Conservation (phyloP, 1,140 invertebrate species). For the Aphelinus certus region DNA sequence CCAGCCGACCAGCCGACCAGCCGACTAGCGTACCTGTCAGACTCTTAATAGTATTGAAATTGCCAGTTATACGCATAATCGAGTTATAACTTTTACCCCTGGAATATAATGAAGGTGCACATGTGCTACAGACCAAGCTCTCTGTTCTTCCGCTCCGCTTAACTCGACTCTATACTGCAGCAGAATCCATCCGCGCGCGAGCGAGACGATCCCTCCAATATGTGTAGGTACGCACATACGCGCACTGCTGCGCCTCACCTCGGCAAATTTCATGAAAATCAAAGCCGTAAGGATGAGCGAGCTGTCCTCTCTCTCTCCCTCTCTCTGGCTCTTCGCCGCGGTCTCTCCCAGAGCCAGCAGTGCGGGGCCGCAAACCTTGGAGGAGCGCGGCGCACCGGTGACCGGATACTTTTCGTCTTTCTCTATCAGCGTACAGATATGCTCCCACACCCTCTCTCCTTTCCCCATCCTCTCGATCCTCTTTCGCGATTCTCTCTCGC, state of each 20-base stretch:
- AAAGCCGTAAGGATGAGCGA: background rate
- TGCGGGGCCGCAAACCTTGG: too few relatives aligned
- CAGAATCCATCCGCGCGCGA: too few relatives aligned
- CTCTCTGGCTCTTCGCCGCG: too few relatives aligned
- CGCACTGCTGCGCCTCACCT: too few relatives aligned
- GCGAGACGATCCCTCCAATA: too few relatives aligned
- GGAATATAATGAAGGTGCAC: slow-evolving; percentile 52
- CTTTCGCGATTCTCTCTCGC: slow-evolving; percentile 10
- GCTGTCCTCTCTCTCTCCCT: too few relatives aligned
- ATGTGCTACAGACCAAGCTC: slow-evolving; percentile 25
- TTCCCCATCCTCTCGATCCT: background rate
- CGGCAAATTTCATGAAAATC: slow-evolving; percentile 26
- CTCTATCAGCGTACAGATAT: background rate
- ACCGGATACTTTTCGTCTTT: slow-evolving; percentile 16
- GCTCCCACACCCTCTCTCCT: background rate
- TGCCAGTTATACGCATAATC: slow-evolving; percentile 61
- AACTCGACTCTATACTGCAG: too few relatives aligned
- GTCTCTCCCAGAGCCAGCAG: too few relatives aligned
- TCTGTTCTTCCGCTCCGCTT: background rate
- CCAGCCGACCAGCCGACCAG: too few relatives aligned
- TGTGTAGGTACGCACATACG: too few relatives aligned
- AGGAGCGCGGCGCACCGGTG: too few relatives aligned
- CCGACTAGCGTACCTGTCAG: slow-evolving; percentile 7
- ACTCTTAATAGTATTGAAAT: slow-evolving; percentile 62
- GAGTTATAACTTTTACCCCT: slow-evolving; percentile 59